A percentile compares a stretch with the other conserved stretches of the same genome.
phyloP scores from a whole-genome alignment of 2,888 invertebrate genomes.

The Acleris literana region DNA sequence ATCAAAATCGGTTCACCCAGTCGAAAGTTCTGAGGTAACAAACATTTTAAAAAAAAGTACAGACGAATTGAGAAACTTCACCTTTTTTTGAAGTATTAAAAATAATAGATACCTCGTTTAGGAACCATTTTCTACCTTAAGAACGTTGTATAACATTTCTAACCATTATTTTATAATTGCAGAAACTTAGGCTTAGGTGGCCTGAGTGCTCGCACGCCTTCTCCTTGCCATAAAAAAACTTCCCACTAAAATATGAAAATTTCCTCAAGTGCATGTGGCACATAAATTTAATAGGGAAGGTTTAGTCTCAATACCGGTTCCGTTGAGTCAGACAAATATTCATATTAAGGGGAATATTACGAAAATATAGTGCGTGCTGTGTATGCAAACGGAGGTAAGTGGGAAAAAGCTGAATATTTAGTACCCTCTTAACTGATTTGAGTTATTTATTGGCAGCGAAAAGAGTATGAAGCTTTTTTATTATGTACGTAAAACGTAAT shows the following conservation, averaged over 20 bases:
- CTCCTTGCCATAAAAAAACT: too few species aligned
- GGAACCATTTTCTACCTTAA: too few species aligned
- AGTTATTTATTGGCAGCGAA: conserved; percentile 26
- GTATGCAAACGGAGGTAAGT: conserved; percentile 51
- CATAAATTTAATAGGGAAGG: conserved; percentile 70
- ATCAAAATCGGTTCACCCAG: too few species aligned
- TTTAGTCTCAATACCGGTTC: conserved; percentile 76
- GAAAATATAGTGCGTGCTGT: conserved; percentile 58
- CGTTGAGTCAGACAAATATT: conserved; percentile 83
- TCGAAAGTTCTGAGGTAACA: too few species aligned
- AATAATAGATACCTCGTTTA: too few species aligned
- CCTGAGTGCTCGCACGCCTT: too few species aligned
- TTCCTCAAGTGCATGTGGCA: conserved; percentile 61
- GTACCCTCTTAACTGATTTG: conserved; percentile 28
- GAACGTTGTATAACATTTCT: too few species aligned
- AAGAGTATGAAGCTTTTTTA: background rate
- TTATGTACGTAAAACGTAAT: background rate
- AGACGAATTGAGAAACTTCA: too few species aligned
- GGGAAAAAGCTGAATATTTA: conserved; percentile 34
- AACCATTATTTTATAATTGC: conserved; percentile 39
- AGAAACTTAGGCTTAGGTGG: too few species aligned
- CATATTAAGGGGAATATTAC: conserved; percentile 68
- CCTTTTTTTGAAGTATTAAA: too few species aligned
- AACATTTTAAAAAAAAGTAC: too few species aligned
- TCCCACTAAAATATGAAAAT: conserved; percentile 66